phyloP scores from a whole-genome alignment of 2,113 vertebrate species.

The Cacatua alba region DNA sequence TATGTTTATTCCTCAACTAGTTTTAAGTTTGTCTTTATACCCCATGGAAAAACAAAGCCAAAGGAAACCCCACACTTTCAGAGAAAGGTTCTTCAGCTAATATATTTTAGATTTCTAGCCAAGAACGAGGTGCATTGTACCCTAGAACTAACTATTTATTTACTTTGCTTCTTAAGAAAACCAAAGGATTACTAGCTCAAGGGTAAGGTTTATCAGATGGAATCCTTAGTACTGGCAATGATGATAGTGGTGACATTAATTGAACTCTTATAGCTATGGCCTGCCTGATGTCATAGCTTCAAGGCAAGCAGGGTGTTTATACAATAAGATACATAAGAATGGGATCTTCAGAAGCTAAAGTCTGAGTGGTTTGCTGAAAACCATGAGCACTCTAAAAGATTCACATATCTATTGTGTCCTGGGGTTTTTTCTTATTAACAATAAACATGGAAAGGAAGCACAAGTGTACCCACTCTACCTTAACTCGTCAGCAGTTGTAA shows the following conservation, averaged over 20 bases:
- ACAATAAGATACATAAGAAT: background rate
- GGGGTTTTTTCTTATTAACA: background rate
- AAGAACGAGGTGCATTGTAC: background rate
- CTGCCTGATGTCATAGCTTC: background rate
- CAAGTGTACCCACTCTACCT: background rate
- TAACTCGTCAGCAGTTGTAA: background rate
- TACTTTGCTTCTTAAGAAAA: background rate
- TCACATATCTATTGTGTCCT: background rate
- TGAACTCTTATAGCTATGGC: background rate
- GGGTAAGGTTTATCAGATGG: background rate
- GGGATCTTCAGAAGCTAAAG: background rate
- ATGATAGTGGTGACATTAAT: background rate
- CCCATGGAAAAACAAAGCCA: background rate
- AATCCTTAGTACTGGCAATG: background rate
- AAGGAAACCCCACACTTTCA: accelerated
- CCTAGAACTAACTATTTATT: background rate
- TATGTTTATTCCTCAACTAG: background rate
- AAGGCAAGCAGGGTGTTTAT: background rate
- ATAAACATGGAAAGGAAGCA: background rate
- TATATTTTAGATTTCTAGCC: background rate
- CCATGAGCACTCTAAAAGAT: background rate
- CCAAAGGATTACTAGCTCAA: background rate
- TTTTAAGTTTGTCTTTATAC: background rate
- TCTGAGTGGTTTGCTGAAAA: background rate
- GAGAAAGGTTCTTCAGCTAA: background rate